Evolutionary conservation across 2,888 invertebrate genomes (phyloP), one percentile per base, ranked within the genome.

Genomic region (Nowickia ferox): DNA sequence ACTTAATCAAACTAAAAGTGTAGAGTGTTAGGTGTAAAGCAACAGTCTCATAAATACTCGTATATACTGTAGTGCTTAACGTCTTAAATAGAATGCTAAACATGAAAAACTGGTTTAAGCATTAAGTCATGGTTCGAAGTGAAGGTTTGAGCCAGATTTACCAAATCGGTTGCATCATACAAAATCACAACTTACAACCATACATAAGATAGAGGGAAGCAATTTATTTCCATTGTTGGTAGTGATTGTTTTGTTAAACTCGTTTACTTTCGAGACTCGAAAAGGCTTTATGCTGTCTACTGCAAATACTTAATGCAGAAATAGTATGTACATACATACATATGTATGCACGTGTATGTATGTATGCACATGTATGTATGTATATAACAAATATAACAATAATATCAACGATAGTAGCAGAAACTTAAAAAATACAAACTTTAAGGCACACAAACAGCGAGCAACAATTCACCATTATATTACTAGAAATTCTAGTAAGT

Each of bases 231-330:
- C 5, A 38, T 11, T 65, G n/a, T 57, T 72, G 19, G 55, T 71
- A 17, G 46, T 69, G 19, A 57, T 69, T 74, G 40, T 77, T 84
- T 79, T 59, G 10, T 57, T 38, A 79, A 85, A 85, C 85, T 75
- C 9, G 85, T 85, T 85, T 85, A 71, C 19, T 79, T 78, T 85
- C 82, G 75, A 74, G 85, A 48, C 85, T 85, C 75, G 75, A 82
- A 82, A 83, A 85, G 82, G 82, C 75, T 85, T 77, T 76, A 11
- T 38, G 30, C 42, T 82, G 5, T 42, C 38, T 71, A 65, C 59
- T 66, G 59, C 55, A 65, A 40, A 76, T 30, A 30, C 76, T 57
- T 57, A 69, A 71, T 71, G 22, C 38, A 69, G 61, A 68, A 44
- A 74, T 48, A 30, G 5, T 30, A 30, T 30, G 30, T 30, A 30